Conservation (phyloP, 1,140 invertebrate genomes). For the Propsilocerus akamusi region DNA sequence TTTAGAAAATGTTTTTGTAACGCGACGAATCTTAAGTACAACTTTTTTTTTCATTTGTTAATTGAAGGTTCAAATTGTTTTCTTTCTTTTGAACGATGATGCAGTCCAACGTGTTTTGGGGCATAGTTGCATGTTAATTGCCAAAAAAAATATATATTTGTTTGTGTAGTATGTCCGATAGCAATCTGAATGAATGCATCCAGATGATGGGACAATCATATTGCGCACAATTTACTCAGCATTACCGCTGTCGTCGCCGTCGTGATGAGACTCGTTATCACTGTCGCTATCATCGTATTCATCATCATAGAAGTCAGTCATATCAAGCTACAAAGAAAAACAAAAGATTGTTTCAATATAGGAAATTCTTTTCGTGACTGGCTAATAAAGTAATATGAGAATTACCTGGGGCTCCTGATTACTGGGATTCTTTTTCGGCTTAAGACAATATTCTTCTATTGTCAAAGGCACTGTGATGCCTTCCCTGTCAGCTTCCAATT, state of each 20-base stretch:
- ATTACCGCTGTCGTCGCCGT: constrained; percentile 12
- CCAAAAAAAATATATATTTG: too few species aligned
- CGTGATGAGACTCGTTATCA: constrained; percentile 23
- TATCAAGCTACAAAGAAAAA: constrained; percentile 39
- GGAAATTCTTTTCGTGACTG: background rate
- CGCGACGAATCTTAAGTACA: too few species aligned
- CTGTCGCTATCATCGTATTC: constrained; percentile 63
- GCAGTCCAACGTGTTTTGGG: too few species aligned
- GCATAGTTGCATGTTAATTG: too few species aligned
- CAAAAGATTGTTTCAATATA: background rate
- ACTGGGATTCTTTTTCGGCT: constrained; percentile 63
- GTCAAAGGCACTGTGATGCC: constrained; percentile 93
- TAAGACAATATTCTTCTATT: constrained; percentile 95
- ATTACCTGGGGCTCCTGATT: constrained; percentile 43
- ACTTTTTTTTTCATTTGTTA: too few species aligned
- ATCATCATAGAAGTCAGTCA: constrained; percentile 84
- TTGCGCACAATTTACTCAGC: constrained; percentile 5
- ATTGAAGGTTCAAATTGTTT: too few species aligned
- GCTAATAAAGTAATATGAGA: background rate
- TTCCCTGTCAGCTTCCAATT: constrained; percentile 88
- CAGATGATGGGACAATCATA: too few species aligned
- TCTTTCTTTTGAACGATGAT: too few species aligned
- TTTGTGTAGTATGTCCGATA: too few species aligned
- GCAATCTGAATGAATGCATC: too few species aligned
- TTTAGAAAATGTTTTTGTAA: too few species aligned